These are phyloP conservation scores for Sebastes oblongus DNA, from an alignment of 2,797 vertebrate genomes.

Conservation along the genomic window DNA sequence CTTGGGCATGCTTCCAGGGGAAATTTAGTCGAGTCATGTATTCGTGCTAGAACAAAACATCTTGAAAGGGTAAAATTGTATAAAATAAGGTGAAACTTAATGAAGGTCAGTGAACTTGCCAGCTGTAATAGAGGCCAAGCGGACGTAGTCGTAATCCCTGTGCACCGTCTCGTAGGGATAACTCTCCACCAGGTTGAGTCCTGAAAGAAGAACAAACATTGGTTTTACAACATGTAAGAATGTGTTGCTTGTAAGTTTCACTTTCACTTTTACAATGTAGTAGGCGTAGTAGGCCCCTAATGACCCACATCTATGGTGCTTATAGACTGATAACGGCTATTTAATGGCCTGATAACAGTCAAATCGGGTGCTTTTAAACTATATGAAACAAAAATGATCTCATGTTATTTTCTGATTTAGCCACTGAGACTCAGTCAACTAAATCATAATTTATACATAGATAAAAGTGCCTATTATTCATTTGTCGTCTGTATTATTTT, in stretches of 20 bases:
- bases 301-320: no score
- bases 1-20: slow-evolving; percentile 21
- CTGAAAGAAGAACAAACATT: slow-evolving; percentile 62
- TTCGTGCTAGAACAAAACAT: slow-evolving; percentile 1
- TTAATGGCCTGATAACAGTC: no score
- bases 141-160: slow-evolving; percentile 89
- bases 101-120: slow-evolving; percentile 75
- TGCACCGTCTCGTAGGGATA: slow-evolving; percentile 89
- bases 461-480: neutral
- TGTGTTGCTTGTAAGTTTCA: no score
- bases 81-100: slow-evolving; percentile 34
- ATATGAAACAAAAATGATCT: neutral
- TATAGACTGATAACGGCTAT: no score
- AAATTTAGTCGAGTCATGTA: neutral
- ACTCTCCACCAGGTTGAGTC: slow-evolving; percentile 88
- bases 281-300: no score
- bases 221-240: no score
- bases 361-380: no score
- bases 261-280: no score
- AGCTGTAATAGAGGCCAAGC: slow-evolving; percentile 92
- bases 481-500: slow-evolving; percentile 2
- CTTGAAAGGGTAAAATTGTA: slow-evolving; percentile 12
- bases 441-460: neutral
- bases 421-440: neutral
- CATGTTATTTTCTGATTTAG: slow-evolving; percentile 4